Evolutionary conservation across 30 jellyfish, hydroid and myxozoan species (phyloP).

Genomic region (Hydractinia symbiolongicarpus): DNA sequence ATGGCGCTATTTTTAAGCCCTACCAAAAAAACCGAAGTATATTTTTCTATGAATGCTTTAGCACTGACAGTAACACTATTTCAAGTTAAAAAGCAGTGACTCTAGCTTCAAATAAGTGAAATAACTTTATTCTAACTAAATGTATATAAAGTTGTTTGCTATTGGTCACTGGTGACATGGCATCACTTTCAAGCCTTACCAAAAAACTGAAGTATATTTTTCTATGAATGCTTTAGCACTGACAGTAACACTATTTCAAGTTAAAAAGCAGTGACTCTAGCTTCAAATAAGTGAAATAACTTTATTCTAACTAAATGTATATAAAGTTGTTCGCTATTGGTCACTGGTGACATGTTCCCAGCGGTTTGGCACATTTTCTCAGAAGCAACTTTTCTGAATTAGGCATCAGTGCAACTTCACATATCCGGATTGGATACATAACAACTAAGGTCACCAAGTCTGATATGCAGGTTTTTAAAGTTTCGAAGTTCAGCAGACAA

Average conservation of each 20-base stretch:
- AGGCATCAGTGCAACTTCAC: no score
- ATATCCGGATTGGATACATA: no score
- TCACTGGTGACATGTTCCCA: constrained; percentile 31
- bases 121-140: no score
- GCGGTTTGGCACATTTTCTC: no score
- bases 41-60: constrained; percentile 61
- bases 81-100: constrained; percentile 65
- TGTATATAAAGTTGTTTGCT: background rate
- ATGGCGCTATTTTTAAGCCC: constrained; percentile 36
- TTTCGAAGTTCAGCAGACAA: no score
- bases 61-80: constrained; percentile 61
- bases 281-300: background rate
- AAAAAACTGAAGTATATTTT: constrained; percentile 7
- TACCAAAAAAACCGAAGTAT: constrained; percentile 49
- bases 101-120: constrained; percentile 58
- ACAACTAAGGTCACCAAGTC: no score
- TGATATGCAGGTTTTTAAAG: no score
- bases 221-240: constrained; percentile 38
- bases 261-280: constrained; percentile 33
- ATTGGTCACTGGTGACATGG: constrained; percentile 35
- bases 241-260: background rate
- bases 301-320: background rate
- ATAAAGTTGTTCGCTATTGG: constrained; percentile 11
- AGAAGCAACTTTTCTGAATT: no score
- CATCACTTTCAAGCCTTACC: constrained; percentile 21